Conservation (phyloP, 2,113 vertebrate genomes). For the Athene noctua region DNA sequence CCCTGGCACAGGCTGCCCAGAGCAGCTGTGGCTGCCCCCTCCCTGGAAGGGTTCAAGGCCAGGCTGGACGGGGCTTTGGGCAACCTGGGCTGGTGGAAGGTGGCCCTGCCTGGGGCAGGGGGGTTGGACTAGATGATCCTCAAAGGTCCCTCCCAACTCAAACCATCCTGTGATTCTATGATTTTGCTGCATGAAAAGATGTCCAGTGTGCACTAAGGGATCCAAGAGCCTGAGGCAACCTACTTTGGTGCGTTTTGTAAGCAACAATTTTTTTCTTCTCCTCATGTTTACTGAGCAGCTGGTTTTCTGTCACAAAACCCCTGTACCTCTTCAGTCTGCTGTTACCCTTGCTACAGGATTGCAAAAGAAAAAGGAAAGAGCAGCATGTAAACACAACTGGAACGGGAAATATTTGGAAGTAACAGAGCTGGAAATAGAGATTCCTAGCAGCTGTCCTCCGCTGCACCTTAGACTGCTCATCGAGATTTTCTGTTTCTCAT, state of each 20-base stretch:
- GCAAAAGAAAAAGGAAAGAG: background rate
- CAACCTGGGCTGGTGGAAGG: accelerated
- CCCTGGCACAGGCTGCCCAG: background rate
- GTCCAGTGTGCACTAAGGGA: background rate
- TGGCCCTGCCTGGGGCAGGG: background rate
- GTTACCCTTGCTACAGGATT: background rate
- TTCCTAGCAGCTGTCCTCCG: background rate
- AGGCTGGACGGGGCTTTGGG: background rate
- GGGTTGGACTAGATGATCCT: accelerated
- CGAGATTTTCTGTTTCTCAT: background rate
- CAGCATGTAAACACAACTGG: background rate
- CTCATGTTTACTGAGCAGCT: background rate
- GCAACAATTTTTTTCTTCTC: background rate
- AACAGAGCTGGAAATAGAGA: background rate
- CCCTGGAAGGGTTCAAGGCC: background rate
- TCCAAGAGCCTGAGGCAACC: background rate
- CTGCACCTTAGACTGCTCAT: background rate
- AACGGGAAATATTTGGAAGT: background rate
- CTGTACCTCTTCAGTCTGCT: background rate
- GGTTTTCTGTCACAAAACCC: background rate
- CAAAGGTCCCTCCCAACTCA: background rate
- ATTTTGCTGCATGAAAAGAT: background rate
- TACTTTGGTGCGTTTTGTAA: background rate
- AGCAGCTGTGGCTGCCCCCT: background rate
- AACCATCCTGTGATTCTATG: background rate